Evolutionary conservation across 1,140 invertebrate species (phyloP), one percentile per base, ranked within the genome.

Genomic region (Bicyclus anynana): DNA sequence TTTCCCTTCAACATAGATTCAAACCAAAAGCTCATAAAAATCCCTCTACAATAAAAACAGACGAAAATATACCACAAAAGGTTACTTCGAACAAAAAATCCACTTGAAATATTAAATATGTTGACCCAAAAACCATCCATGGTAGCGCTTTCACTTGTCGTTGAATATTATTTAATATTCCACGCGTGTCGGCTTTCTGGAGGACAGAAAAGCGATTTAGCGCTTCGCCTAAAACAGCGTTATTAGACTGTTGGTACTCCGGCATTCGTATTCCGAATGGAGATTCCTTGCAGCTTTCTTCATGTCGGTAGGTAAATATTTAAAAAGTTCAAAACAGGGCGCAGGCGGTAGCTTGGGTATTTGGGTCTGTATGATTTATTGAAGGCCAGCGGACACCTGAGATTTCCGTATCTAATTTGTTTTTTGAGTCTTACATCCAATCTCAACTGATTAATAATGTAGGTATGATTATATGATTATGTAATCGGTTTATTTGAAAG

Each of bases 101-200:
- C 17, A 3, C 13, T 18, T 40, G 17, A 40, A 40, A 40, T 44
- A 20, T 44, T 44, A 20, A 44, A 21, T 13, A 20, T 2, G 2
- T 44, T 44, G 42, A 44, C 17, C 42, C 12, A 23, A 44, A 44
- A 58, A 4, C 29, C 29, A 9, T 23, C 54, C 26, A 14, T 51
- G 20, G 55, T 58, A 58, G 5, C 9, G 5, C n/a, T 17, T 26
- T 20, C 29, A n/a, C 18, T 29, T 42, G 13, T 23, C 38, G 26
- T 17, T 42, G 37, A 23, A 50, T 14, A 48, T 51, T 21, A 51
- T 58, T 51, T 51, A 44, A 58, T 58, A 58, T 58, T 58, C 55
- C 48, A 26, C 14, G 27, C 55, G 49, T 58, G 55, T 58, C 13
- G 23, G 7, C 38, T 23, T 44, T 50, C 48, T 21, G n/a, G 17